Conservation (phyloP, 1,140 invertebrate species). For the Trichonephila clavata region DNA sequence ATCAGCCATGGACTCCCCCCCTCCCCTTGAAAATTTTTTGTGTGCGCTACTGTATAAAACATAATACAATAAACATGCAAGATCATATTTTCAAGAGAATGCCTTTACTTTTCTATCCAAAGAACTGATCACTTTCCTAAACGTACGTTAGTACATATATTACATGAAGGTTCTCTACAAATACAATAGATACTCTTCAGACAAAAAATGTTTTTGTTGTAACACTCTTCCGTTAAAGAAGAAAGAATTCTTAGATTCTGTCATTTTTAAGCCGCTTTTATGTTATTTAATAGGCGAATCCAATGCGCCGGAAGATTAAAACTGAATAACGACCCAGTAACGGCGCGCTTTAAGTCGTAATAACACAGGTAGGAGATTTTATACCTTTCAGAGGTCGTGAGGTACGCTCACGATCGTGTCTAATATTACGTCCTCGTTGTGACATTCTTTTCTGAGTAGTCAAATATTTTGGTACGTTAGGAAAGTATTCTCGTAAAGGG, state of each 20-base stretch:
- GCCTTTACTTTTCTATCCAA: no score
- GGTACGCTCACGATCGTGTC: background rate
- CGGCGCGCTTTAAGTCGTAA: background rate
- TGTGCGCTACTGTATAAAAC: no score
- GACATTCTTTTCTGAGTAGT: background rate
- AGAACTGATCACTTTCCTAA: no score
- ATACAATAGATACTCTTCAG: no score
- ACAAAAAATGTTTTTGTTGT: no score
- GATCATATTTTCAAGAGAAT: no score
- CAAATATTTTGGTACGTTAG: background rate
- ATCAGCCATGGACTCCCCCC: no score
- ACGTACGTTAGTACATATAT: no score
- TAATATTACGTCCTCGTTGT: background rate
- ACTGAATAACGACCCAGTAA: background rate
- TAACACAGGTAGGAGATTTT: background rate
- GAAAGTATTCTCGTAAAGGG: background rate
- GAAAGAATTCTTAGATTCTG: background rate
- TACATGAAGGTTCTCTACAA: no score
- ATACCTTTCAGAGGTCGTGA: background rate
- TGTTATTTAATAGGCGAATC: background rate
- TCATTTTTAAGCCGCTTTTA: background rate
- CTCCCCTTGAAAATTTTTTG: no score
- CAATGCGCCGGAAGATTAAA: background rate
- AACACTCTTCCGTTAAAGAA: no score
- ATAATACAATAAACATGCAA: no score